A percentile compares a stretch with the other conserved stretches of the same genome.
Conservation (phyloP, 2,797 vertebrate species). For the Leptatherina wallacei region DNA sequence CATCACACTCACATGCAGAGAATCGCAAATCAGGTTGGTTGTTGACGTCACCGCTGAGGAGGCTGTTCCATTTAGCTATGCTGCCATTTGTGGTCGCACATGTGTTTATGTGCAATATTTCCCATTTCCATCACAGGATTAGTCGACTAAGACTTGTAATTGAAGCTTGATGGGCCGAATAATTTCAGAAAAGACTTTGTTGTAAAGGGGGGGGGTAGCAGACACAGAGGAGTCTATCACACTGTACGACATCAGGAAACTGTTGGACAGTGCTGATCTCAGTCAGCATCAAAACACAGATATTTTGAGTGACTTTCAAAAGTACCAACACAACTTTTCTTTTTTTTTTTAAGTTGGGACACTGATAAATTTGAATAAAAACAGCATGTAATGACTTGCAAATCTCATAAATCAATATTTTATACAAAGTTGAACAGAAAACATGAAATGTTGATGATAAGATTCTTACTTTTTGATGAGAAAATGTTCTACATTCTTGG, state of each 20-base stretch:
- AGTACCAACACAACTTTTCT: background rate
- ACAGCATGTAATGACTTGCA: background rate
- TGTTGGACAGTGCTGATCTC: constrained; percentile 39
- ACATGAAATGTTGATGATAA: too few species aligned
- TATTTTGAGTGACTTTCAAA: constrained; percentile 35
- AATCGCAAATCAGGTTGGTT: constrained; percentile 8
- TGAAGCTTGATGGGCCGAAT: constrained; percentile 51
- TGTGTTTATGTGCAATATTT: constrained; percentile 36
- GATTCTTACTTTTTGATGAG: too few species aligned
- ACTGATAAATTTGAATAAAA: too few species aligned
- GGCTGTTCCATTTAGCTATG: constrained; percentile 58
- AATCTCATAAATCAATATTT: too few species aligned
- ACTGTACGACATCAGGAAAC: constrained; percentile 16
- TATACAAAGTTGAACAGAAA: too few species aligned
- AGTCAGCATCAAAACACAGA: constrained; percentile 21
- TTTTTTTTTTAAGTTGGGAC: too few species aligned
- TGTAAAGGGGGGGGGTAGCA: constrained; percentile 33
- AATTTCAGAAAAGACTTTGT: constrained; percentile 33
- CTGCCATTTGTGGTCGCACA: constrained; percentile 19
- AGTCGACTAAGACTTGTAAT: constrained; percentile 55
- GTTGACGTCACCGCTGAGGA: constrained; percentile 50
- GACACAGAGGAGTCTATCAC: constrained; percentile 41
- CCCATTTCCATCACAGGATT: constrained; percentile 45
- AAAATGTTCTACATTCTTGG: too few species aligned
- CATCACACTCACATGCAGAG: constrained; percentile 13